Evolutionary conservation across 2,113 vertebrate species (phyloP).

Genomic region (Lampris incognitus): DNA sequence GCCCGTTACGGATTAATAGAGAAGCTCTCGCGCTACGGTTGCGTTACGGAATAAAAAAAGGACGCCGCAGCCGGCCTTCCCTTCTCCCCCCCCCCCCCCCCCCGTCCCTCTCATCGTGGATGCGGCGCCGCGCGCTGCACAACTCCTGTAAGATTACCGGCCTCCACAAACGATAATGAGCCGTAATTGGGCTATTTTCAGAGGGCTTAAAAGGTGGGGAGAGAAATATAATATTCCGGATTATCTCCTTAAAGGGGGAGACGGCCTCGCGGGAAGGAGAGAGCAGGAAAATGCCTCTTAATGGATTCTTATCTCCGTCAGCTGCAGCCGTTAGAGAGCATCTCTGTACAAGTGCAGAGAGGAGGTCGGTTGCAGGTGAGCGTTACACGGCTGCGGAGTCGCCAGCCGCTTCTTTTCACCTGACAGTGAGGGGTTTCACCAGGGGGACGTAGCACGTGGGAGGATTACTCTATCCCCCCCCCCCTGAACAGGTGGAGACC

Average conservation of each 20-base stretch:
- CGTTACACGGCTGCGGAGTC: neutral
- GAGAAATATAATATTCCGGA: constrained; percentile 64
- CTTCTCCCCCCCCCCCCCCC: constrained; percentile 59
- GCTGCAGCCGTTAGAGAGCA: constrained; percentile 35
- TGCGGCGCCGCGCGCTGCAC: constrained; percentile 41
- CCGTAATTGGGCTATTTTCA: constrained; percentile 73
- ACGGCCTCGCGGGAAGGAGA: constrained; percentile 53
- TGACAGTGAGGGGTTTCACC: too few species aligned
- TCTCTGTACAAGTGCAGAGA: constrained; percentile 40
- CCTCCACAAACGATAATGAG: constrained; percentile 68
- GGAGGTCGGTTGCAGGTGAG: constrained; percentile 9
- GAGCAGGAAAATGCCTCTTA: constrained; percentile 63
- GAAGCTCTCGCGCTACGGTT: constrained; percentile 43
- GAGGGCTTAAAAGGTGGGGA: constrained; percentile 60
- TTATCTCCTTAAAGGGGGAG: constrained; percentile 66
- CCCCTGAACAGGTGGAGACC: too few species aligned
- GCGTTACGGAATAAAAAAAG: constrained; percentile 34
- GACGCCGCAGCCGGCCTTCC: constrained; percentile 51
- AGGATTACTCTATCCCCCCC: too few species aligned
- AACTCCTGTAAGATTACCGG: constrained; percentile 66
- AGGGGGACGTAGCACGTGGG: neutral
- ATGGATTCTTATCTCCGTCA: constrained; percentile 64
- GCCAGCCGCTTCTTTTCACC: too few species aligned
- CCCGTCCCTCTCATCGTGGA: constrained; percentile 62
- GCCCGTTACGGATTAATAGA: constrained; percentile 47